phyloP scores from a whole-genome alignment of 2,797 vertebrate genomes.

The Neosilurus mollespiculum region DNA sequence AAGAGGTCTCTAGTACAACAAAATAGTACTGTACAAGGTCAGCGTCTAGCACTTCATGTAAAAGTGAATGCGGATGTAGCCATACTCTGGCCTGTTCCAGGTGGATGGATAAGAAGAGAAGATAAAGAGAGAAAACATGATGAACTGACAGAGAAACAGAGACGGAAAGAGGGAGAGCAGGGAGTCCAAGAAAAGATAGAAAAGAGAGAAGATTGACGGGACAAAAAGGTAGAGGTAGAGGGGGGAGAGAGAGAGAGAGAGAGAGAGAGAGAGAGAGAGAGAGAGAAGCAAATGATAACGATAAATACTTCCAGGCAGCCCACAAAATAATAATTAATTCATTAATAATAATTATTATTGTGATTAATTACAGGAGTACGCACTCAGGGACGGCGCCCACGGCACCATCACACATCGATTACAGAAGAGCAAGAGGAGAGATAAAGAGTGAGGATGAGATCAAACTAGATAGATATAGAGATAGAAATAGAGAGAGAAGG shows the following conservation, averaged over 20 bases:
- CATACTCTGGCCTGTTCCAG: background rate
- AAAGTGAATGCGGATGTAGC: background rate
- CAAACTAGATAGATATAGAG: conserved; percentile 64
- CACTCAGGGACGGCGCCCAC: background rate
- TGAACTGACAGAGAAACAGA: no score
- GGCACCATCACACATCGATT: background rate
- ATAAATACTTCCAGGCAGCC: background rate
- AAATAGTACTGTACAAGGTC: background rate
- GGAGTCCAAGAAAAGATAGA: background rate
- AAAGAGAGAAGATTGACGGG: background rate
- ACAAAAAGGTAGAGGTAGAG: background rate
- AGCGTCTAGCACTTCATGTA: background rate
- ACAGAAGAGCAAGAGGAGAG: background rate
- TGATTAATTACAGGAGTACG: background rate
- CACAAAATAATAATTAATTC: background rate
- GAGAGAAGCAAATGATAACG: background rate
- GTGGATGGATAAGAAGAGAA: no score
- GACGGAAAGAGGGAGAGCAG: background rate
- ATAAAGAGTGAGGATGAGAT: background rate
- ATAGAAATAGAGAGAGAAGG: conserved; percentile 54
- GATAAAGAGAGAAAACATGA: background rate
- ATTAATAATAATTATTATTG: background rate
- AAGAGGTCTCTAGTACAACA: no score
- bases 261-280: background rate
- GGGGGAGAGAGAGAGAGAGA: background rate